Base-by-base conservation (phyloP, 2,888 invertebrate genomes). In the Homarus gammarus region DNA sequence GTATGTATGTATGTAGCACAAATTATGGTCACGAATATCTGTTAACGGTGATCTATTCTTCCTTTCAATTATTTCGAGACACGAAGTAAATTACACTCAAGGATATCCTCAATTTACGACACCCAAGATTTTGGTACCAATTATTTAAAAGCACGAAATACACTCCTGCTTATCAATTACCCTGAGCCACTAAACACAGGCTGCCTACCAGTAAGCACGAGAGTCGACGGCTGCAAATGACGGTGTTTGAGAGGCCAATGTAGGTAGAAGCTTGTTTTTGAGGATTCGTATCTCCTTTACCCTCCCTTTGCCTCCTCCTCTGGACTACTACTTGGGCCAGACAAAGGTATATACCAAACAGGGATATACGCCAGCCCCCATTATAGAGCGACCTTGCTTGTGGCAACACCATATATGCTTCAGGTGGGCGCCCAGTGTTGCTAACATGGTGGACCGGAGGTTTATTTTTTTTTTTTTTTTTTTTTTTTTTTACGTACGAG, bases 381-480 rank as follows among this genome's bases (percentile, higher is more conserved):
- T 77, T 77, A 77, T 51, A n/a, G 51, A 27, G 81, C 81, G 81
- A 82, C 81, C 81, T 82, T 82, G 81, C 81, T 82, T 82, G 31
- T 82, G 81, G 81, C 68, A 82, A 82, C 68, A 68, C 81, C 81
- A 82, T 82, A 82, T 82, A 82, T 64, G 81, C 68, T 64, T 38
- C 40, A 15, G 64, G 38, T 22, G 64, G 38, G 27, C 15, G 40
- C 40, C 64, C 68, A 64, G 44, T 38, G 81, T 82, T 82, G 81
- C 81, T 44, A 31, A 68, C 81, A 64, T 44, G 81, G n/a, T n/a
- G n/a, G n/a, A n/a, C n/a, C n/a, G n/a, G n/a, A n/a, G n/a, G n/a
- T n/a, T n/a, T 44, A 44, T 44, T 44, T 44, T 44, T 44, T 44
- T 12, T 44, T 44, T 44, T 44, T 44, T 44, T 44, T 44, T 44